phyloP scores from a whole-genome alignment of 2,113 vertebrate genomes.

The Aramus guarauna region DNA sequence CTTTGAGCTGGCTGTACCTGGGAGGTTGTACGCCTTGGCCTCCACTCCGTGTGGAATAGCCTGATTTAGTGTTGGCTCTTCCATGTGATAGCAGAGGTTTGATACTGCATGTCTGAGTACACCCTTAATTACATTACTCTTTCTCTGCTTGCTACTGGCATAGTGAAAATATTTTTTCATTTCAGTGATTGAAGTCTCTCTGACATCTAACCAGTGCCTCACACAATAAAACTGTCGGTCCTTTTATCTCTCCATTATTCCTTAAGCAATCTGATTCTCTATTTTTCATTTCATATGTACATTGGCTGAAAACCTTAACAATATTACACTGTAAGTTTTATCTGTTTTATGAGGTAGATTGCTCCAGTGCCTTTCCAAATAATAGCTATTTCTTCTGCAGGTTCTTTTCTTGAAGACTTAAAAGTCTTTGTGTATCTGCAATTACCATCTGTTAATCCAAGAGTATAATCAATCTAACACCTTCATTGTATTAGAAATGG shows the following conservation, averaged over 20 bases:
- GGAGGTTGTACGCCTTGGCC: neutral
- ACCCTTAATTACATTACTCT: neutral
- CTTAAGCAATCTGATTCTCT: conserved; percentile 43
- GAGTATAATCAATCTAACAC: neutral
- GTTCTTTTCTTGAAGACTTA: conserved; percentile 12
- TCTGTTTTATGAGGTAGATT: conserved; percentile 17
- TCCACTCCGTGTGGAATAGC: fast-evolving
- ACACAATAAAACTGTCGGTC: neutral
- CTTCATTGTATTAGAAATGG: neutral
- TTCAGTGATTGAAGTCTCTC: neutral
- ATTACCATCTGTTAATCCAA: conserved; percentile 39
- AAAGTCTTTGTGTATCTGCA: conserved; percentile 6
- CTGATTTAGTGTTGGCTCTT: neutral
- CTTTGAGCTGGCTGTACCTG: neutral
- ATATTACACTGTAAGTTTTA: neutral
- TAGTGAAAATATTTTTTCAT: conserved; percentile 6
- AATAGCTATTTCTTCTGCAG: conserved; percentile 20
- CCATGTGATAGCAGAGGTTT: neutral
- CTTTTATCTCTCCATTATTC: conserved; percentile 43
- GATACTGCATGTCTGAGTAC: neutral
- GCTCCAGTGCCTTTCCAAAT: neutral
- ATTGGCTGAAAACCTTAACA: conserved; percentile 29
- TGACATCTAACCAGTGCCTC: neutral
- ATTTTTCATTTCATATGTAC: conserved; percentile 53
- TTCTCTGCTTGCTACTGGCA: neutral